Conservation (phyloP, 2,888 invertebrate genomes). For the Eupithecia inturbata region DNA sequence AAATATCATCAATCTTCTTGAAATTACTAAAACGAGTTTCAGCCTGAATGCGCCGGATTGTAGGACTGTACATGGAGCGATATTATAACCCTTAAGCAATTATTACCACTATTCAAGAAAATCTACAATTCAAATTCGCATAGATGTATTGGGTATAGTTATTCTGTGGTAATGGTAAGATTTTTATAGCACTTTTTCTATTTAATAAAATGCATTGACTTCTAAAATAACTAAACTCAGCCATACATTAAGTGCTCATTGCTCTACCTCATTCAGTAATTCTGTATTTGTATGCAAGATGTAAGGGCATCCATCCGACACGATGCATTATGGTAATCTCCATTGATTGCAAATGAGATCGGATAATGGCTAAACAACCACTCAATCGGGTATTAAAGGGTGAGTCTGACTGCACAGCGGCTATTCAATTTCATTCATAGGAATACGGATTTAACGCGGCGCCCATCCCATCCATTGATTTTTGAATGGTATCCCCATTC, state of each 20-base stretch:
- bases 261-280: background rate
- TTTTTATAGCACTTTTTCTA: background rate
- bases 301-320: conserved; percentile 52
- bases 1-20: background rate
- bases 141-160: background rate
- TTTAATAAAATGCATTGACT: background rate
- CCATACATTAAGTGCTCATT: conserved; percentile 8
- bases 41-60: background rate
- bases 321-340: conserved; percentile 74
- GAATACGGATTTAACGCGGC: conserved; percentile 2
- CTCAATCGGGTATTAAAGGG: conserved; percentile 38
- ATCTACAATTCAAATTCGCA: background rate
- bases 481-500: background rate
- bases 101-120: background rate
- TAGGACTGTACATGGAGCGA: background rate
- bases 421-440: conserved; percentile 25
- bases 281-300: conserved; percentile 13
- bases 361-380: conserved; percentile 58
- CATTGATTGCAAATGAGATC: conserved; percentile 79
- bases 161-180: background rate
- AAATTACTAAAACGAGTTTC: conserved; percentile 3
- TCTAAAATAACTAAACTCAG: background rate
- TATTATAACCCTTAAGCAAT: background rate
- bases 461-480: background rate
- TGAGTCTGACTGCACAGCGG: conserved; percentile 17